Conservation (phyloP, 2,797 vertebrate species). For the Tapera naevia region DNA sequence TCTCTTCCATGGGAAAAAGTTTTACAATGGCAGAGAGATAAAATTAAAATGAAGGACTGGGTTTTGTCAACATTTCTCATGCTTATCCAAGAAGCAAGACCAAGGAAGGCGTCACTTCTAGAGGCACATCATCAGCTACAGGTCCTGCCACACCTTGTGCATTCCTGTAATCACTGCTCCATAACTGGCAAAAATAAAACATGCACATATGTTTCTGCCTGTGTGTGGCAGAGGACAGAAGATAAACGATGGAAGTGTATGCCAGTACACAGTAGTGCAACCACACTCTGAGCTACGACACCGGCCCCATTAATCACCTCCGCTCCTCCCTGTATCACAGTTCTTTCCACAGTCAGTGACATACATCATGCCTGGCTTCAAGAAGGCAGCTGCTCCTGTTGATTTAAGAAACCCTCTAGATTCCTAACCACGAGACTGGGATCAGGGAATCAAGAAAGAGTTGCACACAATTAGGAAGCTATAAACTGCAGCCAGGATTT, state of each 20-base stretch:
- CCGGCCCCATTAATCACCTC: constrained; percentile 63
- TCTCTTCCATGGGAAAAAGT: neutral
- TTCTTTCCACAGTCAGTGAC: constrained; percentile 54
- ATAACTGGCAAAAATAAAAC: neutral
- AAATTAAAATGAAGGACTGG: neutral
- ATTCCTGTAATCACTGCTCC: neutral
- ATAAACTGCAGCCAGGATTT: constrained; percentile 9
- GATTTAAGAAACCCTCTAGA: constrained; percentile 61
- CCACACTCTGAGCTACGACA: constrained; percentile 44
- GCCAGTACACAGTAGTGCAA: constrained; percentile 45
- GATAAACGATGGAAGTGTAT: constrained; percentile 32
- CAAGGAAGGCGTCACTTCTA: neutral
- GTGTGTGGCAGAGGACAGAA: constrained; percentile 9
- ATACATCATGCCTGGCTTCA: constrained; percentile 59
- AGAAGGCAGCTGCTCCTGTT: constrained; percentile 59
- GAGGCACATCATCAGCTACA: neutral
- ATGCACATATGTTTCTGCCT: fast-evolving
- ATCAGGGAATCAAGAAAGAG: constrained; percentile 58
- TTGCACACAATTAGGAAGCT: constrained; percentile 25
- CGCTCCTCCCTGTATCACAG: neutral
- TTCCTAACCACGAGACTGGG: constrained; percentile 49
- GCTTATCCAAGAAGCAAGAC: neutral
- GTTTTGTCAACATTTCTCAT: neutral
- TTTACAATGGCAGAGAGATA: neutral
- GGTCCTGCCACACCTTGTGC: neutral